phyloP scores from a whole-genome alignment of 2,888 invertebrate species.

The Sicus ferrugineus region DNA sequence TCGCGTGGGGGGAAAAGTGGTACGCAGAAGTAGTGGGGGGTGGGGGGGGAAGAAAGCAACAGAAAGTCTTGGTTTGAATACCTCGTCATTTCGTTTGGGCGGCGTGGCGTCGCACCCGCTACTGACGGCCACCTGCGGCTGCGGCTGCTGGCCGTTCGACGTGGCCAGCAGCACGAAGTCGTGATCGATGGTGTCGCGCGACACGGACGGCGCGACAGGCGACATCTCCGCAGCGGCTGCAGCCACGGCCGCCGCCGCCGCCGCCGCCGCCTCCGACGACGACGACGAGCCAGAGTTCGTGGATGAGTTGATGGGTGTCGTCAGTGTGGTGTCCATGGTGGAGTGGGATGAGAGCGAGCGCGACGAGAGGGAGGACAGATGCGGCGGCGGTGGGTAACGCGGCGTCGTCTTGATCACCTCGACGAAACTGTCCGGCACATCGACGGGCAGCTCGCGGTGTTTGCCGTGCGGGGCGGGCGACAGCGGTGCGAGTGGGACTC shows the following conservation, averaged over 20 bases:
- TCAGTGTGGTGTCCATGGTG: constrained; percentile 53
- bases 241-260: neutral
- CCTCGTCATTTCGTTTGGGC: constrained; percentile 55
- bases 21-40: neutral
- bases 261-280: neutral
- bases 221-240: neutral
- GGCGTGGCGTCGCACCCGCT: constrained; percentile 35
- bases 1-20: neutral
- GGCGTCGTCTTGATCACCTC: constrained; percentile 80
- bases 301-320: constrained; percentile 47
- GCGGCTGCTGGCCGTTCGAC: constrained; percentile 43
- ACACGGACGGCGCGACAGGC: neutral
- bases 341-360: constrained; percentile 54
- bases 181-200: neutral
- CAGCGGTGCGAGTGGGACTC: constrained; percentile 16
- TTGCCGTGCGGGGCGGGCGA: constrained; percentile 47
- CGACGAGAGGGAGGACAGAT: constrained; percentile 58
- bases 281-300: constrained; percentile 35
- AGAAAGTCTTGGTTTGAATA: constrained; percentile 45
- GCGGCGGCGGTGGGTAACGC: constrained; percentile 70
- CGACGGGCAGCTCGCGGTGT: constrained; percentile 79
- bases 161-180: neutral
- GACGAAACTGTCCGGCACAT: constrained; percentile 88
- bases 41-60: constrained; percentile 28
- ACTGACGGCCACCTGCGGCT: constrained; percentile 48